Conservation (phyloP, 2,888 invertebrate genomes). For the Drosophila macrospina region DNA sequence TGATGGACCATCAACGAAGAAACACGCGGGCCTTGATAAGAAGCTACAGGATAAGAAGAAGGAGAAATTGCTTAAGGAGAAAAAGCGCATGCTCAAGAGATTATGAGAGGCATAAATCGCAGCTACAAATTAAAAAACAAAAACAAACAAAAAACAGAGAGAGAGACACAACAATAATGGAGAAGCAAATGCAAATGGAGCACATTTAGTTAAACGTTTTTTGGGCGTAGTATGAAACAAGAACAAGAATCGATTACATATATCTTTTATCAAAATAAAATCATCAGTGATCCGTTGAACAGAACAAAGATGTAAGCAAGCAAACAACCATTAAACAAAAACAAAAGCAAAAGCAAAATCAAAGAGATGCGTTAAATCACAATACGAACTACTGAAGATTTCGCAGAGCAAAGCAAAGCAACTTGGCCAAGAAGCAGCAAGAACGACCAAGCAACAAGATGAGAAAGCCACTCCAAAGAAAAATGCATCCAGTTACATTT, state of each 20-base stretch:
- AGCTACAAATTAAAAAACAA: too few species aligned
- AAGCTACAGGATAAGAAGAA: slow-evolving; percentile 90
- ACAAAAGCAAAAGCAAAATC: too few species aligned
- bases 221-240: background rate
- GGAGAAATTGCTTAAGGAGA: slow-evolving; percentile 90
- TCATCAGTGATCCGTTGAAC: slow-evolving; percentile 59
- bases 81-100: slow-evolving; percentile 93
- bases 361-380: slow-evolving; percentile 9
- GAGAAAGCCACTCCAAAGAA: slow-evolving; percentile 72
- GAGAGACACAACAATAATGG: slow-evolving; percentile 9
- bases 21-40: slow-evolving; percentile 92
- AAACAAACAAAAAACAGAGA: too few species aligned
- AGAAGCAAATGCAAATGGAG: slow-evolving; percentile 22
- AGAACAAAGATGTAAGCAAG: background rate
- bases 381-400: background rate
- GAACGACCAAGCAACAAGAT: slow-evolving; percentile 25
- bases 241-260: slow-evolving; percentile 16
- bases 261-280: slow-evolving; percentile 38
- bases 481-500: slow-evolving; percentile 72
- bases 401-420: background rate
- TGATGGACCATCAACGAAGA: slow-evolving; percentile 92
- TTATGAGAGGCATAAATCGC: slow-evolving; percentile 88
- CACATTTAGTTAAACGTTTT: slow-evolving; percentile 9
- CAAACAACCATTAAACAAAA: background rate
- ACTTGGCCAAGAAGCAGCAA: slow-evolving; percentile 5